Percentiles rank a stretch among this genome's conserved stretches.
phyloP scores from a whole-genome alignment of 1,140 invertebrate species.

The Caerostris extrusa region DNA sequence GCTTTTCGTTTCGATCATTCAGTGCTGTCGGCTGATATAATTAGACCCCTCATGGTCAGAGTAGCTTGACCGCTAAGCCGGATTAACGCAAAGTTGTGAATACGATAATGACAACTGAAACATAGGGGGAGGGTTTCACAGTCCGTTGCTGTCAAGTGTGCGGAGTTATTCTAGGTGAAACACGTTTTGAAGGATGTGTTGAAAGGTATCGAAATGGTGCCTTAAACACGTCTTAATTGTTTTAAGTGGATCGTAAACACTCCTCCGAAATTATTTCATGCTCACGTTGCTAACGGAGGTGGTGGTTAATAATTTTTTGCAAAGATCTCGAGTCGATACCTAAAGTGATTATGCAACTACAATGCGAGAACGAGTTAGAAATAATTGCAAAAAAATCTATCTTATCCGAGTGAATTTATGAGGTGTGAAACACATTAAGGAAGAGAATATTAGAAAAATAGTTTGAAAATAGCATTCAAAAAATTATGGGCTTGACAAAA shows the following conservation, averaged over 20 bases:
- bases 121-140: slow-evolving; percentile 9
- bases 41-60: slow-evolving; percentile 56
- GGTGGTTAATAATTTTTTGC: background rate
- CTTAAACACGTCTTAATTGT: slow-evolving; percentile 50
- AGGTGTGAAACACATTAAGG: slow-evolving; percentile 14
- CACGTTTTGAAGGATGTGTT: slow-evolving; percentile 36
- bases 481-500: too few relatives aligned
- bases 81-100: slow-evolving; percentile 46
- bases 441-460: background rate
- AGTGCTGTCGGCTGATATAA: slow-evolving; percentile 24
- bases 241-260: slow-evolving; percentile 28
- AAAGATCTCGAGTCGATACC: background rate
- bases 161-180: background rate
- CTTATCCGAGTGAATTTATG: background rate
- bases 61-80: slow-evolving; percentile 67
- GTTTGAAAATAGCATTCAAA: too few relatives aligned
- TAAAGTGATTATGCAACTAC: background rate
- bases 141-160: background rate
- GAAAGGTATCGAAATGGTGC: background rate
- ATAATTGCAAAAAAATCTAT: background rate
- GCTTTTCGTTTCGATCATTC: slow-evolving; percentile 10
- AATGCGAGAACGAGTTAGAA: background rate
- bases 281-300: slow-evolving; percentile 20
- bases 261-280: background rate
- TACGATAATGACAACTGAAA: slow-evolving; percentile 21